phyloP scores from a whole-genome alignment of 2,888 invertebrate species.

The Leptarthrus brevirostris region DNA sequence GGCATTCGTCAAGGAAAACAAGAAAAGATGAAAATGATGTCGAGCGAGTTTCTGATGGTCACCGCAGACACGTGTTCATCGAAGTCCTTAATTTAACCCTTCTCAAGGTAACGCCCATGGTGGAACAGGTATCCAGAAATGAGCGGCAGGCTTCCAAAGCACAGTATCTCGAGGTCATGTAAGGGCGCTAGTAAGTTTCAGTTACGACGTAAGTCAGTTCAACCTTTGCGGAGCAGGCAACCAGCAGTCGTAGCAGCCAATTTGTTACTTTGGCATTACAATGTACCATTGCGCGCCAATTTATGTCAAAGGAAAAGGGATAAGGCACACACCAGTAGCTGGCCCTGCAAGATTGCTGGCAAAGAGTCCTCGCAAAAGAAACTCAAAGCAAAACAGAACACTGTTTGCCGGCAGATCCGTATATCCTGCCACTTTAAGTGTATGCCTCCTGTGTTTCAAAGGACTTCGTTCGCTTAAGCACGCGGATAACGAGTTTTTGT shows the following conservation, averaged over 20 bases:
- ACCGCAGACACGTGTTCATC: constrained; percentile 65
- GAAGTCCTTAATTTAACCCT: constrained; percentile 64
- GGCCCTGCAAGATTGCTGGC: constrained; percentile 6
- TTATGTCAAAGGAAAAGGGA: constrained; percentile 14
- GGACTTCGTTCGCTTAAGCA: background rate
- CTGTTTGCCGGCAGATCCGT: too few relatives aligned
- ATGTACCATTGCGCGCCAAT: constrained; percentile 48
- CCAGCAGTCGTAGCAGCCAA: constrained; percentile 56
- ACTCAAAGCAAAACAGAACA: too few relatives aligned
- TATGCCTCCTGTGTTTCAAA: background rate
- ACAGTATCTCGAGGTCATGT: constrained; percentile 47
- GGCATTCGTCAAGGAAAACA: background rate
- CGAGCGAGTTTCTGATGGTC: background rate
- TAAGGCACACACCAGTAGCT: background rate
- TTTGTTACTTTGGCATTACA: constrained; percentile 63
- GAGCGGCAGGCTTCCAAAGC: background rate
- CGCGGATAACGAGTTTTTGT: constrained; percentile 25
- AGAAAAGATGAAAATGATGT: background rate
- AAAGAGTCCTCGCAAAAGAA: background rate
- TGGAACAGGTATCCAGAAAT: constrained; percentile 62
- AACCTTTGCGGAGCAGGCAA: constrained; percentile 65
- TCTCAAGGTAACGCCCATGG: constrained; percentile 69
- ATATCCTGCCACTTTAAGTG: background rate
- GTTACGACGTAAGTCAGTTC: constrained; percentile 67
- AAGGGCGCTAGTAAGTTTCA: constrained; percentile 59